A percentile compares a stretch with the other conserved stretches of the same genome.
These are phyloP conservation scores for Sylvilagus bachmani DNA, from an alignment of 2,113 vertebrate species.

Conservation along the genomic window DNA sequence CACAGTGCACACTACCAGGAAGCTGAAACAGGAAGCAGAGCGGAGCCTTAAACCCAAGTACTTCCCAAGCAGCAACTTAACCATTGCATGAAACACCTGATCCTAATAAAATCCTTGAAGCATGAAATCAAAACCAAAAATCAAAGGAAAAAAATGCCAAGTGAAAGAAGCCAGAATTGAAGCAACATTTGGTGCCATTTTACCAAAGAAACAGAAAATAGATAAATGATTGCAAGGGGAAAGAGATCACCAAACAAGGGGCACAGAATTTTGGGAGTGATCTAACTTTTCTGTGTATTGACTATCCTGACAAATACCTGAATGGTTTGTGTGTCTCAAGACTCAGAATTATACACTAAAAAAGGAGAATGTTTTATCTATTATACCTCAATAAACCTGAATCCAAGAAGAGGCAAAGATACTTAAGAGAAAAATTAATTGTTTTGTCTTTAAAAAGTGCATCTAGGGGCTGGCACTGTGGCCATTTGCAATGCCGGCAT, in stretches of 20 bases:
- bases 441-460: not conserved
- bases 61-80: no score
- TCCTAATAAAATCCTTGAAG: slow-evolving; percentile 1
- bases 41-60: no score
- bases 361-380: not conserved
- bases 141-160: slow-evolving; percentile 7
- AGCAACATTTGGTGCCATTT: not conserved
- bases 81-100: no score
- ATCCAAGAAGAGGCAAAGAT: not conserved
- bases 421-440: not conserved
- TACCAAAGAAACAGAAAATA: not conserved
- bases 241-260: not conserved
- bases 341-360: not conserved
- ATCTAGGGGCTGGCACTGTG: not conserved
- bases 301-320: not conserved
- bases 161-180: not conserved
- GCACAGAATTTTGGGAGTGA: not conserved
- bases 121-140: slow-evolving; percentile 48
- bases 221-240: not conserved
- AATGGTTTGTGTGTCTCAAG: not conserved
- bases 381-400: not conserved
- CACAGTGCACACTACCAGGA: no score
- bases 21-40: no score
- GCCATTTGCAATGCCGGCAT: no score
- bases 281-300: not conserved